phyloP scores from a whole-genome alignment of 2,888 invertebrate species.

The Lamellibrachia columna region DNA sequence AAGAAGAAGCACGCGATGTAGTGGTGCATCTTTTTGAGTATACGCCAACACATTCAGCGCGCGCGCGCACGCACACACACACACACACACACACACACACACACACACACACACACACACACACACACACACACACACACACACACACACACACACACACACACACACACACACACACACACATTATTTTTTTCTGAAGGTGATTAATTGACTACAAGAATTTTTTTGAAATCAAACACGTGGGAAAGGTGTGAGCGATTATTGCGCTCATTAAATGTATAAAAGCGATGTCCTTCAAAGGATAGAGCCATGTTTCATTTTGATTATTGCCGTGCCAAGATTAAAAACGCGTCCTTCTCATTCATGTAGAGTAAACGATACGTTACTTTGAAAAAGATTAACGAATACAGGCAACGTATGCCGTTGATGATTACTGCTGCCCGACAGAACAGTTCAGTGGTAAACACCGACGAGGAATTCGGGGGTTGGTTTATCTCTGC shows the following conservation, averaged over 20 bases:
- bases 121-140: not conserved
- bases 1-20: too few species aligned
- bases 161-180: not conserved
- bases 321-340: too few species aligned
- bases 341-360: too few species aligned
- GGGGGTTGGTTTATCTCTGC: not conserved
- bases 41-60: not conserved
- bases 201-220: too few species aligned
- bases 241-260: too few species aligned
- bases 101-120: not conserved
- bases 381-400: not conserved
- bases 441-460: not conserved
- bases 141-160: not conserved
- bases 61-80: not conserved
- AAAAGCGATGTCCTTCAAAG: too few species aligned
- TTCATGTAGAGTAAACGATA: not conserved
- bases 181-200: not conserved
- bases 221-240: too few species aligned
- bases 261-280: too few species aligned
- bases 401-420: not conserved
- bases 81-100: not conserved
- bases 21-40: too few species aligned
- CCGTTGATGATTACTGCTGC: not conserved
- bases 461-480: not conserved
- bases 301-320: too few species aligned